Base-by-base conservation (phyloP, 2,113 vertebrate species). In the Pelvicachromis taeniatus region DNA sequence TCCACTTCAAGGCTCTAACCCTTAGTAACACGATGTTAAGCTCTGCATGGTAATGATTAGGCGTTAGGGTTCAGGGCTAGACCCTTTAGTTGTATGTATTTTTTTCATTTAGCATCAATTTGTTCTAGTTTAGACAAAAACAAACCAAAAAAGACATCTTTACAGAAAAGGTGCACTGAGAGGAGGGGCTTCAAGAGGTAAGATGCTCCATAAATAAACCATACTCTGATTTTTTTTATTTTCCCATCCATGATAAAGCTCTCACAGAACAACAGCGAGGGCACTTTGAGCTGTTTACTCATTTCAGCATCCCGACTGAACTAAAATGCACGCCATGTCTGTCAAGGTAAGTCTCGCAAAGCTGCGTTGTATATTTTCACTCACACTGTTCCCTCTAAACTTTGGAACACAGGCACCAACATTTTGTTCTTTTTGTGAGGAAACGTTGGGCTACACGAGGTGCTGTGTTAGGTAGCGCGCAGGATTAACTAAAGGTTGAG, bases 201-300 rank as follows among this genome's bases (percentile, higher is more conserved):
- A 55, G 5, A 75, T 21, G 31, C 7, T 26, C 23, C 45, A 58
- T 19, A 77, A 78, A 84, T 77, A 84, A 86, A 40, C 35, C 42
- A 23, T 16, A 14, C 40, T 65, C 35, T 21, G 35, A 16, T 26
- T 45, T 70, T 70, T 48, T 5, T 42, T 40, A 19, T 19, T 35
- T 4, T 7, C 21, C 56, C 75, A 21, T 79, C 82, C 59, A 56
- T 48, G 40, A 75, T 17, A 35, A 85, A 33, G 53, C 59, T 80
- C 58, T 79, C 63, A 55, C 17, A 68, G 53, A 38, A 11, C 23
- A 81, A 80, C 77, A 55, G 54, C 17, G 59, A 86, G 23, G 9
- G 10, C 65, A 78, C 80, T 81, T 86, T 81, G 81, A 88, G 50
- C 55, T 80, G 58, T 84, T 87, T 85, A 70, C 85, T 17, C 19